Evolutionary conservation across 2,113 vertebrate genomes (phyloP), one percentile per base, ranked within the genome.

Genomic region (Rafetus swinhoei): DNA sequence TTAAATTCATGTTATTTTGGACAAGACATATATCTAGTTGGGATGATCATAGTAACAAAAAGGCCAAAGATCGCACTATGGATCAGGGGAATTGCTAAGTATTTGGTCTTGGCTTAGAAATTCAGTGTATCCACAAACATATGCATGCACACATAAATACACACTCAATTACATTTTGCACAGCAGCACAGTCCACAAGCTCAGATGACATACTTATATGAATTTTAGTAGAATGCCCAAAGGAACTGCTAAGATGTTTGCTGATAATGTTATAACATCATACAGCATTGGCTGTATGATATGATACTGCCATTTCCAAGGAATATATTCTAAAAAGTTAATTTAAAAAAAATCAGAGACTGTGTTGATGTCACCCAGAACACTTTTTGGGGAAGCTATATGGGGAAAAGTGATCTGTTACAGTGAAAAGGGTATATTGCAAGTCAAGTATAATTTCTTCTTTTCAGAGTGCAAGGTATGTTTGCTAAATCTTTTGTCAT

Each of bases 51-150:
- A 95, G 94, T 96, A 96, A 97, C 93, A 96, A 97, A 72, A 97
- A 98, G 98, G 97, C 98, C 98, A 98, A 98, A 98, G 98, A 98
- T 97, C 95, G 95, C 81, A 96, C 10, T 88, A 94, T 84, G 95
- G 97, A 98, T 98, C 98, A 98, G 98, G 97, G 97, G 98, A 97
- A 95, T 94, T 93, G 90, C 95, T 95, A 95, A 92, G 84, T 95
- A 86, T 90, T 94, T 97, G 96, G 95, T 96, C 97, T 97, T 97
- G 95, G 94, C 83, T 54, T 96, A 92, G 84, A 95, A 98, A 97
- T 91, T 21, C 57, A 93, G 89, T 69, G 25, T 93, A 83, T 86
- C 86, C 79, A 89, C 69, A 95, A 88, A 95, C 76, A 56, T 65
- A 12, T 5, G 32, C 81, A 74, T 24, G 12, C 65, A 82, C 8